Evolutionary conservation across 1,140 invertebrate genomes (phyloP), one percentile per base, ranked within the genome.

Genomic region (Drosophila santomea): DNA sequence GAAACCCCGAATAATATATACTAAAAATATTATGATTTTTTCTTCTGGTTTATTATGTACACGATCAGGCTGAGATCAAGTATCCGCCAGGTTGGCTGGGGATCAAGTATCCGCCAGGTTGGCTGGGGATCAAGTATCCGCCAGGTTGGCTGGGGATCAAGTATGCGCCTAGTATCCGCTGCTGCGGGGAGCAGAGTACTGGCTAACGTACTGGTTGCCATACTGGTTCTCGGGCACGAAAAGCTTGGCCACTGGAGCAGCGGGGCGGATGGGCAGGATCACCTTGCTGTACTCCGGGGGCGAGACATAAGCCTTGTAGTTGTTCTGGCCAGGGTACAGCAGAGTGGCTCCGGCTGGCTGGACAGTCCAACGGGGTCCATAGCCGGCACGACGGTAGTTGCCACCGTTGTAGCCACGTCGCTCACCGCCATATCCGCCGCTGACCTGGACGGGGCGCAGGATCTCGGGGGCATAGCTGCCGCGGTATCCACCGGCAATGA

Each of bases 201-300:
- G 50, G 36, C 28, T 25, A 4, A 51, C 57, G 55, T 84, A 80
- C 1, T 69, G 61, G 66, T 39, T 55, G 72, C 62, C 74, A 32
- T 89, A 89, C 52, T 77, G 66, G 61, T 89, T 68, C 85, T 85
- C 77, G 12, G 85, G 85, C 11, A 90, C 15, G 62, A 32, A 90
- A 0, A 90, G 74, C 79, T 88, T 90, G 72, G 85, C 85, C 44
- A 90, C 85, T 25, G 86, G 81, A 7, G 66, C 55, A 38, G 68
- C 81, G 32, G 81, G 56, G 15, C 77, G 78, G 35, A 90, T 38
- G 66, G 85, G 85, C 74, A 90, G 74, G 3, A 85, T 7, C 41
- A 90, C 86, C 78, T 90, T 85, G 78, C 74, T 81, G 85, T 84
- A 81, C 74, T 85, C 85, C 8, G 67, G 62, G 6, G 85, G 78